Evolutionary conservation across 2,797 vertebrate species (phyloP).

Genomic region (Setipinna tenuifilis): DNA sequence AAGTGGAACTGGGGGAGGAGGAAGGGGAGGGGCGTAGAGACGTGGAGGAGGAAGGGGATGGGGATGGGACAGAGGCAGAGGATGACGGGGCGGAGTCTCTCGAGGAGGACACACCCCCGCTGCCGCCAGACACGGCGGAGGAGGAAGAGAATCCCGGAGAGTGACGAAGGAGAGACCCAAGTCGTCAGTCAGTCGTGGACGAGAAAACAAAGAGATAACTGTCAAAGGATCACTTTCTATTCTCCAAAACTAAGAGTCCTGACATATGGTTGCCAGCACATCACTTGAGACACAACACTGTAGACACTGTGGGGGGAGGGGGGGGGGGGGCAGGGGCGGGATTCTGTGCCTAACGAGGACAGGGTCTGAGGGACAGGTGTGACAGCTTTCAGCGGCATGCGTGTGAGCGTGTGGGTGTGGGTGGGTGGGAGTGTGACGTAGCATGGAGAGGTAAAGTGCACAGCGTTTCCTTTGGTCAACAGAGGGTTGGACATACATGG

Average conservation of each 20-base stretch:
- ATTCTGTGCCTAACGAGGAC: conserved; percentile 28
- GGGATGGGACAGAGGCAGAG: conserved; percentile 40
- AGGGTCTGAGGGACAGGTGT: conserved; percentile 19
- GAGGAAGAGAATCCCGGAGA: conserved; percentile 57
- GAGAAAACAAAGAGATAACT: conserved; percentile 43
- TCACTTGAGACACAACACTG: conserved; percentile 99
- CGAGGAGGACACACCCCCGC: conserved; percentile 2
- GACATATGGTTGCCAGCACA: conserved; percentile 87
- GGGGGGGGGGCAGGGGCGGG: conserved; percentile 67
- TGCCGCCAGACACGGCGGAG: conserved; percentile 46
- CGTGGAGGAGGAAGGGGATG: conserved; percentile 50
- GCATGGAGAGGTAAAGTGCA: background rate
- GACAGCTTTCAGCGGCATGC: conserved; percentile 8
- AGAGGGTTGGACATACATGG: background rate
- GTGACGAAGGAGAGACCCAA: conserved; percentile 36
- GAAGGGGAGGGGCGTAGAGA: conserved; percentile 7
- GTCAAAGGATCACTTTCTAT: conserved; percentile 63
- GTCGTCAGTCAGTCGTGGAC: conserved; percentile 20
- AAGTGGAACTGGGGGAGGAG: conserved; percentile 56
- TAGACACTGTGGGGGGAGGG: conserved; percentile 88
- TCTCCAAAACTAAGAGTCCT: conserved; percentile 70
- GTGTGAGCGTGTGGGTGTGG: background rate
- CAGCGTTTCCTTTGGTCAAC: background rate
- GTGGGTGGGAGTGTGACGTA: background rate
- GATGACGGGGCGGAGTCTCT: conserved; percentile 23